Percentiles rank a stretch among this genome's conserved stretches.
Conservation (phyloP, 2,888 invertebrate species). For the Lapara coniferarum region DNA sequence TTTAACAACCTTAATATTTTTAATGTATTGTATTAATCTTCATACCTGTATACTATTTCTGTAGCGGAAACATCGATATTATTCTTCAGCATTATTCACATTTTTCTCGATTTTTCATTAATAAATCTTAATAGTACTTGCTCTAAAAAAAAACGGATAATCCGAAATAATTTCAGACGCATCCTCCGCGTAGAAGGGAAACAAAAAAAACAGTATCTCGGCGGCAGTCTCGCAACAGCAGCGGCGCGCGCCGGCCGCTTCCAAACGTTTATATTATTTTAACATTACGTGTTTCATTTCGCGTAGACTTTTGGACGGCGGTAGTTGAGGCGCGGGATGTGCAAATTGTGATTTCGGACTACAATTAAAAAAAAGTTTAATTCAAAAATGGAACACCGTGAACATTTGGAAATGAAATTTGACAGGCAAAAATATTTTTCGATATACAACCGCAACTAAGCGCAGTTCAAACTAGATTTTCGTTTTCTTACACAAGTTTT, state of each 20-base stretch:
- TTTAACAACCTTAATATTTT: no score
- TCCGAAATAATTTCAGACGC: constrained; percentile 69
- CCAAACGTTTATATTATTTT: constrained; percentile 76
- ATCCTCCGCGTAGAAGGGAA: constrained; percentile 70
- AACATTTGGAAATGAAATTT: constrained; percentile 20
- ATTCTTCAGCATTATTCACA: neutral
- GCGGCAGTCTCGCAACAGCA: constrained; percentile 70
- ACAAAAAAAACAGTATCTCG: constrained; percentile 66
- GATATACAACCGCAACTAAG: constrained; percentile 68
- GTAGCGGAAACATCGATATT: no score
- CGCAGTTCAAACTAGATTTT: constrained; percentile 78
- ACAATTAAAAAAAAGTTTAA: constrained; percentile 41
- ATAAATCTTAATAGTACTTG: constrained; percentile 36
- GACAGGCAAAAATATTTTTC: constrained; percentile 52
- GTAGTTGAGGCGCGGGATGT: constrained; percentile 73
- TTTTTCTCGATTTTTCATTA: constrained; percentile 4
- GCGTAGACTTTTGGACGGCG: constrained; percentile 81
- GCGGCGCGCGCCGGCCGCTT: constrained; percentile 80
- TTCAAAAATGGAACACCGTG: constrained; percentile 64
- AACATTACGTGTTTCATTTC: constrained; percentile 81
- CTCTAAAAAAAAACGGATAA: constrained; percentile 58
- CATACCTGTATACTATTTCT: neutral
- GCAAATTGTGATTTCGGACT: constrained; percentile 80
- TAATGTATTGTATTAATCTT: neutral
- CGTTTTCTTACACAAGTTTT: constrained; percentile 60